Evolutionary conservation across 2,888 invertebrate genomes (phyloP), one percentile per base, ranked within the genome.

Genomic region (Drosophila suboccidentalis): DNA sequence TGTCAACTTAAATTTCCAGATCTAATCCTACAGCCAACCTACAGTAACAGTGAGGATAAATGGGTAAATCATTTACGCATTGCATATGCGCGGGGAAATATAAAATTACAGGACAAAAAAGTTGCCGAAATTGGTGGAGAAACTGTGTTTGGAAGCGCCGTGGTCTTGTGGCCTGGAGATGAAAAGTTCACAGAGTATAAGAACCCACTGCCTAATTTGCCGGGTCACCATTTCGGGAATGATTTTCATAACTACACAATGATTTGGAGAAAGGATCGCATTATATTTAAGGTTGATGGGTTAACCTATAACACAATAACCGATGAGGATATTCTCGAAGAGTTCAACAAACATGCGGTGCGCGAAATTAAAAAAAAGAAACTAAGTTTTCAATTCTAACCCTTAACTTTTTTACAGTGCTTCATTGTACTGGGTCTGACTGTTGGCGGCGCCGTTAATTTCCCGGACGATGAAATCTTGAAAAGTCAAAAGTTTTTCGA

Each of bases 381-480:
- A 15, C 26, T 17, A 17, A 11, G 15, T 8, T 32, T 36, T 34
- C 1, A 36, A 36, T 50, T 32, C 13, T 50, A 19, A 50, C 9
- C 36, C 4, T 1, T 9, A 8, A 13, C 11, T 38, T 15, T 4
- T 10, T 63, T 61, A 3, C 10, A 63, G 58, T 61, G 54, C n/a
- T 67, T 38, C 36, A 55, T 71, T 57, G 65, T 65, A 1, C 49
- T 80, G 50, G 80, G 80, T 2, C 46, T 81, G 5, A 74, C 71
- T 11, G 67, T 38, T n/a, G 65, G 67, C 3, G 73, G 82, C 0
- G n/a, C 1, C 2, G 8, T 51, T 6, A 72, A 76, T 53, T 81
- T 81, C 11, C 54, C 43, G 26, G 58, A 73, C 29, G 19, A 67
- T n/a, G 22, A 34, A 11, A 6, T 80, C 1, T 2, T 29, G n/a